These are phyloP conservation scores for Neoarius graeffei DNA, from an alignment of 2,113 vertebrate genomes.

Conservation along the genomic window DNA sequence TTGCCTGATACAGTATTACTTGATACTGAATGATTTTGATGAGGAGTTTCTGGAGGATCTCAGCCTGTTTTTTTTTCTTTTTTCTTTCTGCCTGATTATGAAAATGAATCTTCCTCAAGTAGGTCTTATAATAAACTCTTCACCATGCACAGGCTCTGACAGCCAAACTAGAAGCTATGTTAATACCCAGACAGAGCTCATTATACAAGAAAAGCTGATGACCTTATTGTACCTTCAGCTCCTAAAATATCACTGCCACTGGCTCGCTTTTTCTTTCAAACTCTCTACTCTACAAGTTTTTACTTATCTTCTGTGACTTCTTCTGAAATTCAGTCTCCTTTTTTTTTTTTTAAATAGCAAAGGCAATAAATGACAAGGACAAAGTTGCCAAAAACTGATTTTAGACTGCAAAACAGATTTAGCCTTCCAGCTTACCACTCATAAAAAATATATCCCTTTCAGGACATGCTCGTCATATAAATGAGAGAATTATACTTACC, in stretches of 20 bases:
- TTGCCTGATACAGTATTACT: conserved; percentile 8
- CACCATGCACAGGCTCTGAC: conserved; percentile 27
- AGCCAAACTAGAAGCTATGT: conserved; percentile 29
- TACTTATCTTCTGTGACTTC: neutral
- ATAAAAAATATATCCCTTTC: conserved; percentile 13
- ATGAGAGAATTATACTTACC: conserved; percentile 35
- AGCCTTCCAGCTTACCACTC: conserved; percentile 6
- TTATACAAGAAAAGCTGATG: conserved; percentile 32
- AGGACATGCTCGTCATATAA: conserved; percentile 28
- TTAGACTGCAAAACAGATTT: conserved; percentile 14
- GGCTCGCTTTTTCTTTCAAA: neutral
- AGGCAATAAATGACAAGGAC: neutral
- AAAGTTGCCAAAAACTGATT: conserved; percentile 14
- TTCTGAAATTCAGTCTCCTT: neutral
- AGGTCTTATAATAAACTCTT: conserved; percentile 44
- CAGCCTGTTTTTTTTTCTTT: conserved; percentile 5
- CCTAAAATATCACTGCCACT: conserved; percentile 14
- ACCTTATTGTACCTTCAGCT: conserved; percentile 33
- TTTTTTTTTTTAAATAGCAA: too few relatives aligned
- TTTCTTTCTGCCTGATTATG: conserved; percentile 33
- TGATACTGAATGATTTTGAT: conserved; percentile 21
- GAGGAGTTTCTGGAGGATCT: conserved; percentile 20
- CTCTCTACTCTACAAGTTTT: neutral
- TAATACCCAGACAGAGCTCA: conserved; percentile 38
- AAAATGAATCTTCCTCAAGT: conserved; percentile 36